These are phyloP conservation scores for Branchipolynoe longqiensis DNA, from an alignment of 2,888 invertebrate genomes.

Conservation along the genomic window DNA sequence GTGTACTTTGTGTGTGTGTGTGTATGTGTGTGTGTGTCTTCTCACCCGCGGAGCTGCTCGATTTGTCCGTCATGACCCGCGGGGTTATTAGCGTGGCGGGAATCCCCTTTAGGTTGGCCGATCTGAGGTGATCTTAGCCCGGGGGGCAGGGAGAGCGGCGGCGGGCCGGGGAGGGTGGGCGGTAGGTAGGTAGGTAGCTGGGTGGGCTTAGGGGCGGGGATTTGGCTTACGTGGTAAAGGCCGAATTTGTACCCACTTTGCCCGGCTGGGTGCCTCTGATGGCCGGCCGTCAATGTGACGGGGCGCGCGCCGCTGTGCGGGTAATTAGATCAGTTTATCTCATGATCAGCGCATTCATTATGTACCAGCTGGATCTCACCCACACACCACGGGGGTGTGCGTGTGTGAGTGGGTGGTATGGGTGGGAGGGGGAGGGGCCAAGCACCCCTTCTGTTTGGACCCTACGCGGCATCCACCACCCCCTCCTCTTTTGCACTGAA, in stretches of 20 bases:
- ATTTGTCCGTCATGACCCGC: background rate
- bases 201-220: conserved; percentile 18
- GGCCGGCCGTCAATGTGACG: background rate
- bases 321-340: conserved; percentile 44
- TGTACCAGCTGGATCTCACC: conserved; percentile 26
- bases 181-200: background rate
- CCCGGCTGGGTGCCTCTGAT: background rate
- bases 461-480: no score
- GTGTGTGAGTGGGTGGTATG: background rate
- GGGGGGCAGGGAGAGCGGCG: background rate
- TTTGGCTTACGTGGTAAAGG: conserved; percentile 13
- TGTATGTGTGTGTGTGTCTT: no score
- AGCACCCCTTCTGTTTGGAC: no score
- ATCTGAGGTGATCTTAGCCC: background rate
- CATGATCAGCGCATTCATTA: conserved; percentile 48
- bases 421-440: background rate
- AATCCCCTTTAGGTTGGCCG: background rate
- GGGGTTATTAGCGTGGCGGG: background rate
- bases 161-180: background rate
- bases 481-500: no score
- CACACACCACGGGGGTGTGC: background rate
- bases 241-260: conserved; percentile 46
- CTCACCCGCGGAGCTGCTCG: no score
- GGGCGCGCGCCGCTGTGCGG: background rate
- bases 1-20: no score